Conservation (phyloP, 2,797 vertebrate species). For the Parauchenoglanis punctatus region DNA sequence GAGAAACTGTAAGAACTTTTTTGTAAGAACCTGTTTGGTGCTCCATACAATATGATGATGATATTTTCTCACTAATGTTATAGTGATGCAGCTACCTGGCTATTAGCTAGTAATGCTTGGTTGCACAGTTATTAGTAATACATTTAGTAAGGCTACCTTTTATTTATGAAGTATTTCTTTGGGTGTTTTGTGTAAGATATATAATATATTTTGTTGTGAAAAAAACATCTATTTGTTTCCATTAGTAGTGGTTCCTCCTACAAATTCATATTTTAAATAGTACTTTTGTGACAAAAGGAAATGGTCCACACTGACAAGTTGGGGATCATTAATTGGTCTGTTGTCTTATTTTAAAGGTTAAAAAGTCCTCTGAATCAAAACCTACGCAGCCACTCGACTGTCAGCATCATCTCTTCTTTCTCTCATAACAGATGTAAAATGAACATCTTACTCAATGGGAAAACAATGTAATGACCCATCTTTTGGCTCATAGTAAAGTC, state of each 20-base stretch:
- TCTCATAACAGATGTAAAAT: slow-evolving; percentile 28
- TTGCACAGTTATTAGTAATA: neutral
- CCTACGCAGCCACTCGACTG: neutral
- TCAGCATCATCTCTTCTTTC: neutral
- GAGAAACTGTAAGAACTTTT: no score
- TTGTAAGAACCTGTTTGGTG: no score
- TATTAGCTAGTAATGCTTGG: neutral
- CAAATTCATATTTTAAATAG: neutral
- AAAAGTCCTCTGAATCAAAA: neutral
- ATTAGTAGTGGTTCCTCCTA: neutral
- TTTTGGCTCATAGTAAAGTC: slow-evolving; percentile 33
- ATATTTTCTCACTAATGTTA: neutral
- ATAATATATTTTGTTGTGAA: neutral
- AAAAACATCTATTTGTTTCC: neutral
- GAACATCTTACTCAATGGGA: slow-evolving; percentile 7
- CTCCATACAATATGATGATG: neutral
- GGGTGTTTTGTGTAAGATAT: neutral
- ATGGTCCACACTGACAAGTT: neutral
- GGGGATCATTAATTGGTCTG: neutral
- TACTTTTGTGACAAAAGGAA: neutral
- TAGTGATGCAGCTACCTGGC: neutral
- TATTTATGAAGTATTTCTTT: neutral
- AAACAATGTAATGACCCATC: neutral
- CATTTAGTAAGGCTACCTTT: neutral
- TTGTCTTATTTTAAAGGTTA: neutral